Base-by-base conservation (phyloP, 2,797 vertebrate species). In the Melanotaenia boesemani region DNA sequence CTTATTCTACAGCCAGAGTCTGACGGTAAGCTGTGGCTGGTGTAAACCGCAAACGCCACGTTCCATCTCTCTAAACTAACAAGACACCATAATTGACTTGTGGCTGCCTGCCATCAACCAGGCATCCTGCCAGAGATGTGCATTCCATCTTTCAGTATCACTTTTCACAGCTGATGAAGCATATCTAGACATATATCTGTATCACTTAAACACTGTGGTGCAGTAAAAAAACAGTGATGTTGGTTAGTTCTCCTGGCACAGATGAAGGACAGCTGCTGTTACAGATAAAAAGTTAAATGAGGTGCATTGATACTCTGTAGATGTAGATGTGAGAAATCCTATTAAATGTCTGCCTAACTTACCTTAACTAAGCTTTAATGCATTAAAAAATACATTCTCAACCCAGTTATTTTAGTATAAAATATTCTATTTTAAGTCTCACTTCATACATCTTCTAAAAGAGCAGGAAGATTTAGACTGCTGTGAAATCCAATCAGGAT, bases 31-130 rank as follows among this genome's bases (percentile, higher is more conserved):
- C 44, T 44, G 76, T 46, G 63, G 63, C 52, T 12, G 54, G 39
- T 64, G 46, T 41, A 67, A 85, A 77, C 37, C 63, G 65, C 56
- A 74, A 58, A 71, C 3, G 57, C 60, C 56, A 75, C 65, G 34
- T 72, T 82, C 71, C 69, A 81, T 81, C 61, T 63, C 68, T 55
- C 44, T 59, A 67, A 82, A 88, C 70, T 79, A 77, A 36, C 72
- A 63, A 58, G 57, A 41, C 3, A 39, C 74, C 34, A 37, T 34
- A 76, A 77, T 60, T 85, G 80, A 86, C 81, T 81, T 59, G 56
- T 80, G 80, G 72, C 73, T 32, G 67, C 54, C 63, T 63, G 70
- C 72, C 77, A 77, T 11, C 62, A 26, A 57, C 26, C 2, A 61
- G 59, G 62, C 74, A 72, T 66, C 20, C 11, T 46, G 77, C 73